Evolutionary conservation across 2,113 vertebrate genomes (phyloP).

Genomic region (Dasyurus viverrinus): DNA sequence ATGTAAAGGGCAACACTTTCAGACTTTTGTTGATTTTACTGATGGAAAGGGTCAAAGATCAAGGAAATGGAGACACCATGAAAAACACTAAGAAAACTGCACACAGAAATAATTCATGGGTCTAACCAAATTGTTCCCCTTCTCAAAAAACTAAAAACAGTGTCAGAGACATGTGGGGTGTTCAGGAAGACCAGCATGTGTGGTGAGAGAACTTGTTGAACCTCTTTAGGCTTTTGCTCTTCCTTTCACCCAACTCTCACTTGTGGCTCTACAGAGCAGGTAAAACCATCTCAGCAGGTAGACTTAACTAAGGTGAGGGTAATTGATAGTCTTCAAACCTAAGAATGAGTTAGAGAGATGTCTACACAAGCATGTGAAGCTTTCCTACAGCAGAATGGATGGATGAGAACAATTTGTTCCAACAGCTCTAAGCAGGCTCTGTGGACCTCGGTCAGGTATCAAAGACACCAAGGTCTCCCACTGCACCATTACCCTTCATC

Average conservation of each 20-base stretch:
- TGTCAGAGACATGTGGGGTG: neutral
- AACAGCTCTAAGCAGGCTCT: neutral
- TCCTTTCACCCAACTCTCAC: neutral
- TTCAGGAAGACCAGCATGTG: neutral
- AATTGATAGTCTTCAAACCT: neutral
- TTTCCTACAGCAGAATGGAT: neutral
- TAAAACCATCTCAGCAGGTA: neutral
- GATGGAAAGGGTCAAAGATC: neutral
- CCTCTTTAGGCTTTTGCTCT: neutral
- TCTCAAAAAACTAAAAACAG: neutral
- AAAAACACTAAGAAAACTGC: neutral
- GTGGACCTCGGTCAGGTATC: neutral
- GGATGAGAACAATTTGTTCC: neutral
- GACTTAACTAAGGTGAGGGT: neutral
- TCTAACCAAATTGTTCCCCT: neutral
- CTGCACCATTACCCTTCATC: no score
- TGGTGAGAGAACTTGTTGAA: no score
- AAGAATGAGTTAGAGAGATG: neutral
- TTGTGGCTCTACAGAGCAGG: neutral
- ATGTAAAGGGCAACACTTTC: neutral
- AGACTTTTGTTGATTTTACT: neutral
- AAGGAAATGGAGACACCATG: neutral
- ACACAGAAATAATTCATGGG: neutral
- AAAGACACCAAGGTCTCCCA: neutral
- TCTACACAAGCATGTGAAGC: no score